phyloP scores from a whole-genome alignment of 2,113 vertebrate species.

The Corvus moneduloides region DNA sequence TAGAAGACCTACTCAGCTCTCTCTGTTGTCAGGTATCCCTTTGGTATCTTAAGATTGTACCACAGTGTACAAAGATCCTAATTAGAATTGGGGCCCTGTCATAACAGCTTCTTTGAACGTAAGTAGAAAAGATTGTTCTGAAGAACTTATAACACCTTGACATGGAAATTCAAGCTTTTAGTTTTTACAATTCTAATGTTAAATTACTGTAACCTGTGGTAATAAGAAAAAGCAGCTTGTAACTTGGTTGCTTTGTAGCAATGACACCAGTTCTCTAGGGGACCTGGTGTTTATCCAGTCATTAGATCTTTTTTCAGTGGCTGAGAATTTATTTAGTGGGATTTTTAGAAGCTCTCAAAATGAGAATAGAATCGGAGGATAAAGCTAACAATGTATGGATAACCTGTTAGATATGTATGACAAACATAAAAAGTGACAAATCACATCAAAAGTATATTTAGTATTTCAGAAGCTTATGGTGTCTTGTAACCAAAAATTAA shows the following conservation, averaged over 20 bases:
- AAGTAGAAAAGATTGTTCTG: slow-evolving; percentile 34
- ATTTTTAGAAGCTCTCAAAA: background rate
- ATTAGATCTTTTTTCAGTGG: background rate
- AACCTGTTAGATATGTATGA: fast-evolving
- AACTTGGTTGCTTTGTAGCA: background rate
- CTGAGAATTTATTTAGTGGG: background rate
- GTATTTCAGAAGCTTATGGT: background rate
- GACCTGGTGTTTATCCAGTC: background rate
- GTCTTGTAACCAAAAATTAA: background rate
- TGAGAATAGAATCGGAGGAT: background rate
- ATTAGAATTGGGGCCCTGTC: slow-evolving; percentile 38
- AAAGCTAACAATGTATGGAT: background rate
- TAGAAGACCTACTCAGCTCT: slow-evolving; percentile 49
- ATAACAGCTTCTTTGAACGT: slow-evolving; percentile 23
- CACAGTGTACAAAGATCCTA: slow-evolving; percentile 28
- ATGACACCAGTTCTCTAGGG: background rate
- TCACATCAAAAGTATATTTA: background rate
- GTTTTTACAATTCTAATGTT: background rate
- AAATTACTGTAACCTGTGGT: background rate
- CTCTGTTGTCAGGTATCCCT: slow-evolving; percentile 48
- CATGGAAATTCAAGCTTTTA: background rate
- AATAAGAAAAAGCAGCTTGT: background rate
- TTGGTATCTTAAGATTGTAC: slow-evolving; percentile 55
- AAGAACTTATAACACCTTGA: background rate
- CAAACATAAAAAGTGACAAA: background rate